Evolutionary conservation across 2,888 invertebrate genomes (phyloP), one percentile per base, ranked within the genome.

Genomic region (Acleris literana): DNA sequence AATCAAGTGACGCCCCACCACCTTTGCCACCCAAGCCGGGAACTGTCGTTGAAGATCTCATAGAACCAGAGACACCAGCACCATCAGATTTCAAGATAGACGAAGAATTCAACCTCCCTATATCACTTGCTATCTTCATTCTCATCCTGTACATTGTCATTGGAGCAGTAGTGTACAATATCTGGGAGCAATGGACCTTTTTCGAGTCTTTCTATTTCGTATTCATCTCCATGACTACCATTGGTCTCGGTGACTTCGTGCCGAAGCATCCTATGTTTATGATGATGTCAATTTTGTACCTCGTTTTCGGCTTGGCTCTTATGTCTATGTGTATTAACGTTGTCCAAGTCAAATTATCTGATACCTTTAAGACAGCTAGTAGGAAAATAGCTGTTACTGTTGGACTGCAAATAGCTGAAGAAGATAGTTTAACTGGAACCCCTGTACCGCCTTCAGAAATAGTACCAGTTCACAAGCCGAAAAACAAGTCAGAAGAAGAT

Each of bases 281-380:
- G 95, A 96, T 99, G 93, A 94, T 96, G 63, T 97, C 98, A 46
- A 98, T 98, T 76, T 94, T 98, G 55, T 99, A 99, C 82, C 93
- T 99, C 64, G 96, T 99, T 22, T 97, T 99, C 77, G 99, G 99
- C 7, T 93, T 99, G 68, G 97, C 99, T 0, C 93, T 99, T 20
- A 99, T 99, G 59, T 98, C 99, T 73, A 99, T 99, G 98, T 97
- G 98, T 86, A 97, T 99, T 77, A 99, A 98, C 80, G 98, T 99
- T 17, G 97, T 99, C 0, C 98, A 98, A 93, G 95, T 96, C 53
- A 95, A 95, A 81, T 76, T 95, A 52, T 96, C 96, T 54, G 95
- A 97, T 83, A 97, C 97, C 1, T 97, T 97, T 80, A 95, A 95
- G 74, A 95, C 96, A 72, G 97, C 97, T 0, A 97, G 96, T 77